Evolutionary conservation across 2,113 vertebrate genomes (phyloP).

Genomic region (Cnemophilus loriae): DNA sequence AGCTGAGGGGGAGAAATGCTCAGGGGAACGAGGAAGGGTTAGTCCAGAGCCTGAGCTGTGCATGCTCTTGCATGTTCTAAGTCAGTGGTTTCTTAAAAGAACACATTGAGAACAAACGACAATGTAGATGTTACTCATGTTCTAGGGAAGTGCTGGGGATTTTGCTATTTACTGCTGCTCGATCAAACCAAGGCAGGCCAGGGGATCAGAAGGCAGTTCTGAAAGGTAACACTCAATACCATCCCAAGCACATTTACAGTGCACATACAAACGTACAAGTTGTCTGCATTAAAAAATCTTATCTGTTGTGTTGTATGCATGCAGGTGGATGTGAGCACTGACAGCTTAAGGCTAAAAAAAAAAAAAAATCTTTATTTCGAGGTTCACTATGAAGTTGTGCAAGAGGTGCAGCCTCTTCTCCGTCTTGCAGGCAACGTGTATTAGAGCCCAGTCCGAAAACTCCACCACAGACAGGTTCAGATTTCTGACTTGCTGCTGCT

Average conservation of each 20-base stretch:
- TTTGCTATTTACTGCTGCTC: background rate
- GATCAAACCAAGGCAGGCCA: background rate
- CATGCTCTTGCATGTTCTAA: background rate
- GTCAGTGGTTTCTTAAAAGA: background rate
- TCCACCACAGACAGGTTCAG: background rate
- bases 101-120: background rate
- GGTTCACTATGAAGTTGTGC: background rate
- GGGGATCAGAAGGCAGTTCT: background rate
- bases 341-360: background rate
- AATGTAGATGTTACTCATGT: background rate
- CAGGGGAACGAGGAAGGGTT: background rate
- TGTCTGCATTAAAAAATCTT: background rate
- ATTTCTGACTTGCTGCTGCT: background rate
- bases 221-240: background rate
- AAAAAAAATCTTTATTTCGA: background rate
- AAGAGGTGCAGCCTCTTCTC: background rate
- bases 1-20: background rate
- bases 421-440: background rate
- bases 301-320: background rate
- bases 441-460: background rate
- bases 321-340: background rate
- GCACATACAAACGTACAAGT: accelerated
- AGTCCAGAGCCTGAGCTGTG: background rate
- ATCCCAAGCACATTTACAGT: background rate
- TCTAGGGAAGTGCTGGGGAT: background rate